phyloP scores from a whole-genome alignment of 1,140 invertebrate species.

The Hesperophylax magnus region DNA sequence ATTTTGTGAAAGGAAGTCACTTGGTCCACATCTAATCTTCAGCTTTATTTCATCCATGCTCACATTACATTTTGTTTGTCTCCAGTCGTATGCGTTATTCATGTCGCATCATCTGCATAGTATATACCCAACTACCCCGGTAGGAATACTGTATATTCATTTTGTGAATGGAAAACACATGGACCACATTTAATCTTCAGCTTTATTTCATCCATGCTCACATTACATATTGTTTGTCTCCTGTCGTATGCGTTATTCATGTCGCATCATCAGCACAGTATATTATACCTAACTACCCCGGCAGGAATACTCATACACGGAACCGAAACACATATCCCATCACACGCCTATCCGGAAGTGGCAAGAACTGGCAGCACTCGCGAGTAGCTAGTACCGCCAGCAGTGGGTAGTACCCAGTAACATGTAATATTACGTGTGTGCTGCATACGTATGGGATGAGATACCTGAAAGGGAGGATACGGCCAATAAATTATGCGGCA shows the following conservation, averaged over 20 bases:
- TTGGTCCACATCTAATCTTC: neutral
- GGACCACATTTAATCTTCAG: neutral
- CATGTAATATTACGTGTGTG: too few relatives aligned
- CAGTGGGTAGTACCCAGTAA: too few relatives aligned
- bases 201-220: neutral
- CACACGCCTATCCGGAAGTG: constrained; percentile 2
- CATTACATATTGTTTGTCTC: constrained; percentile 6
- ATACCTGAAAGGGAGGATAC: neutral
- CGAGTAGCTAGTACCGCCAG: too few relatives aligned
- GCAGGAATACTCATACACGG: too few relatives aligned
- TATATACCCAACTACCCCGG: neutral
- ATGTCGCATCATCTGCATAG: neutral
- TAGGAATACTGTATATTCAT: too few relatives aligned
- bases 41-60: neutral
- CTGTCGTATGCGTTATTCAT: constrained; percentile 12
- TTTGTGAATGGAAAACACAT: too few relatives aligned
- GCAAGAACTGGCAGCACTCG: neutral
- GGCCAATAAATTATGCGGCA: constrained; percentile 31
- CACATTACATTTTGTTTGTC: constrained; percentile 11
- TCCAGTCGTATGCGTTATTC: neutral
- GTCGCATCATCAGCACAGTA: neutral
- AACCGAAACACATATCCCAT: constrained; percentile 1
- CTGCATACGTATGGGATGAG: too few relatives aligned
- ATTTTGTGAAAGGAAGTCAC: too few relatives aligned
- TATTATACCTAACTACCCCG: neutral